These are phyloP conservation scores for Limanda limanda DNA, from an alignment of 2,113 vertebrate genomes.

Conservation along the genomic window DNA sequence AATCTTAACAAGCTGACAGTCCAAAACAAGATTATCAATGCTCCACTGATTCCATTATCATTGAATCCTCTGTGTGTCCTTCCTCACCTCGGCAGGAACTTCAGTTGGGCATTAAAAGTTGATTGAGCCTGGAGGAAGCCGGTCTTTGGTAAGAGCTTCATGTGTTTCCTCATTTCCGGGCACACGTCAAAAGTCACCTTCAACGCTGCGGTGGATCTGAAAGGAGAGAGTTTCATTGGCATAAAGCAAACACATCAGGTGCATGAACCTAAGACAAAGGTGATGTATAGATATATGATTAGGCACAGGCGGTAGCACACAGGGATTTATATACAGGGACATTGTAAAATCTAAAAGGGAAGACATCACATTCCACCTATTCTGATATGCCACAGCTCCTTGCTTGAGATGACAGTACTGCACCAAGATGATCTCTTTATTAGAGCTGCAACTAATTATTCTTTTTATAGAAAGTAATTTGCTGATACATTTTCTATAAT, in stretches of 20 bases:
- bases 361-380: neutral
- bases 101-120: conserved; percentile 86
- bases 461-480: no score
- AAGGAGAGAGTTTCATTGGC: conserved; percentile 27
- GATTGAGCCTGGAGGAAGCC: conserved; percentile 88
- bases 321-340: no score
- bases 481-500: no score
- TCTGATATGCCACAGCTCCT: neutral
- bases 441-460: neutral
- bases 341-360: neutral
- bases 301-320: neutral
- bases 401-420: neutral
- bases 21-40: conserved; percentile 55
- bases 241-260: neutral
- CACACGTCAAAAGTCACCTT: conserved; percentile 89
- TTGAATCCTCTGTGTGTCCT: conserved; percentile 47
- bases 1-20: conserved; percentile 60
- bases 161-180: conserved; percentile 87
- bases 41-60: conserved; percentile 60
- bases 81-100: conserved; percentile 91
- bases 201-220: conserved; percentile 86
- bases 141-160: conserved; percentile 89
- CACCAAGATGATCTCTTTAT: neutral
- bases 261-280: neutral
- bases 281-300: neutral